phyloP scores from a whole-genome alignment of 2,797 vertebrate genomes.

The Oreortyx pictus region DNA sequence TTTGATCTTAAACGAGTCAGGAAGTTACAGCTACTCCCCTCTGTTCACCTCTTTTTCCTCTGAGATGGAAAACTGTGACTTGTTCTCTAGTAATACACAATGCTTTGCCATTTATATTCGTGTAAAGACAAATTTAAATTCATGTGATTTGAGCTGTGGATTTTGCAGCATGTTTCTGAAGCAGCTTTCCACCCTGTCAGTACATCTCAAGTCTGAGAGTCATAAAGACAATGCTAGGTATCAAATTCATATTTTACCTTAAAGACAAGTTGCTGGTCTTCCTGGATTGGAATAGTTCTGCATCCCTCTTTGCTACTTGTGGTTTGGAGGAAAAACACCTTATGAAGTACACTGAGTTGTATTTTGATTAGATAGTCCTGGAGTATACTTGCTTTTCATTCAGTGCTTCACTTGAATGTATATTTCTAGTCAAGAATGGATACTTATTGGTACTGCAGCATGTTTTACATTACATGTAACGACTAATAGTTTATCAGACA shows the following conservation, averaged over 20 bases:
- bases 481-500: not conserved
- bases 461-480: not conserved
- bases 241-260: not conserved
- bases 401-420: not conserved
- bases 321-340: not conserved
- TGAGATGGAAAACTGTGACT: not conserved
- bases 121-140: not conserved
- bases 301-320: not conserved
- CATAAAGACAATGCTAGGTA: not conserved
- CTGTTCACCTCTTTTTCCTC: not conserved
- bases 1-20: not conserved
- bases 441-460: not conserved
- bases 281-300: not conserved
- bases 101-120: not conserved
- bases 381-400: not conserved
- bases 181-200: not conserved
- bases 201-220: not conserved
- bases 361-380: not conserved
- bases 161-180: not conserved
- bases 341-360: not conserved
- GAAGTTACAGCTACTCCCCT: not conserved
- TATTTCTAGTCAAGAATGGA: not conserved
- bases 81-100: not conserved
- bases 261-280: not conserved
- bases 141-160: fast-evolving